Percentiles rank a stretch among this genome's conserved stretches.
These are phyloP conservation scores for Epicauta chinensis DNA, from an alignment of 1,140 invertebrate species.

Conservation along the genomic window DNA sequence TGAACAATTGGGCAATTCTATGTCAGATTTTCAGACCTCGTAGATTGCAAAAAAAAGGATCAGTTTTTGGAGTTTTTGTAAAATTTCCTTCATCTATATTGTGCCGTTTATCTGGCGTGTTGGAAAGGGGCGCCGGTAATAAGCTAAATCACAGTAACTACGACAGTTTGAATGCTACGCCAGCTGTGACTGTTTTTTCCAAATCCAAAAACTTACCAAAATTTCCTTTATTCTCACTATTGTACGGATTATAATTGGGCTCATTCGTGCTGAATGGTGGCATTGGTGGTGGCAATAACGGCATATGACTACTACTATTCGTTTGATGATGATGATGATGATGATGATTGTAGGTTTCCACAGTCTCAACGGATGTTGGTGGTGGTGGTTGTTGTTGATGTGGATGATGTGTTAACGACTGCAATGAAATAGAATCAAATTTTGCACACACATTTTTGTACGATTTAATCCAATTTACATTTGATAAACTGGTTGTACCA, in stretches of 20 bases:
- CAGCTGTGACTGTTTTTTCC: too few species aligned
- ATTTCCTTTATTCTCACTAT: not conserved
- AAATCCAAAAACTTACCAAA: conserved; percentile 9
- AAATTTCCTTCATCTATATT: too few species aligned
- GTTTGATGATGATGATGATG: conserved; percentile 18
- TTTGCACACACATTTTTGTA: conserved; percentile 9
- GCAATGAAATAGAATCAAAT: conserved; percentile 18
- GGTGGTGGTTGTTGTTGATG: not conserved
- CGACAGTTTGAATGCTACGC: too few species aligned
- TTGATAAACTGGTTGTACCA: conserved; percentile 12
- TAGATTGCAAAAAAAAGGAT: too few species aligned
- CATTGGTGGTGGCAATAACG: conserved; percentile 52
- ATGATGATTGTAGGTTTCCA: conserved; percentile 7
- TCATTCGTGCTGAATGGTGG: conserved; percentile 45
- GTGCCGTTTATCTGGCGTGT: too few species aligned
- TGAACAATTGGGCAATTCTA: too few species aligned
- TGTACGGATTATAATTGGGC: not conserved
- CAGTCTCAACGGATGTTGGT: conserved; percentile 31
- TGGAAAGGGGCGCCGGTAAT: too few species aligned
- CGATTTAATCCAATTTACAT: conserved; percentile 15
- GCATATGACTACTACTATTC: conserved; percentile 33
- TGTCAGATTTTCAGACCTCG: too few species aligned
- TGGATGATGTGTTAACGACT: conserved; percentile 17
- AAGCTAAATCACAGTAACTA: too few species aligned
- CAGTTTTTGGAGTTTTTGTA: too few species aligned